These are phyloP conservation scores for Pheosia tremula DNA, from an alignment of 2,888 invertebrate species.

Conservation along the genomic window DNA sequence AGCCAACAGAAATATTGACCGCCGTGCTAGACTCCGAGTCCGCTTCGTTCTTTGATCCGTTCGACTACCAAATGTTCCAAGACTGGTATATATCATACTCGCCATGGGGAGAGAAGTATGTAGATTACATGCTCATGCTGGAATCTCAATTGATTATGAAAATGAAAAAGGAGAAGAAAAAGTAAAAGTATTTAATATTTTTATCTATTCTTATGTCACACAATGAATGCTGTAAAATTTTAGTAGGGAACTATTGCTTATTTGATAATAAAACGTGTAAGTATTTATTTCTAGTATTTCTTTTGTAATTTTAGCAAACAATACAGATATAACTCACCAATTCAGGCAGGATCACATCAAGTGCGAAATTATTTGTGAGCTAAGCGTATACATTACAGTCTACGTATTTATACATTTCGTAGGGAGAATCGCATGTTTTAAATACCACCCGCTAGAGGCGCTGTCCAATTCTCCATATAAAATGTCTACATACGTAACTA, in stretches of 20 bases:
- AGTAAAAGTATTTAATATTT: slow-evolving; percentile 15
- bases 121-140: slow-evolving; percentile 62
- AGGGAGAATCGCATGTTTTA: too few species aligned
- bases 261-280: too few species aligned
- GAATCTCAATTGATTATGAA: slow-evolving; percentile 61
- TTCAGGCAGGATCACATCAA: too few species aligned
- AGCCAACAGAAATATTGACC: slow-evolving; percentile 77
- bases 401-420: too few species aligned
- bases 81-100: slow-evolving; percentile 77
- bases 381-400: too few species aligned
- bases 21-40: slow-evolving; percentile 62
- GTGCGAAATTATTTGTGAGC: too few species aligned
- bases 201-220: neutral
- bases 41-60: slow-evolving; percentile 63
- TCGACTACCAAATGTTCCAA: slow-evolving; percentile 73
- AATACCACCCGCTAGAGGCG: too few species aligned
- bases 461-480: too few species aligned
- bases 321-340: too few species aligned
- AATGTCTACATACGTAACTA: too few species aligned
- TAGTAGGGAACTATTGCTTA: neutral
- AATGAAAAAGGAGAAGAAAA: slow-evolving; percentile 67
- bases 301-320: too few species aligned
- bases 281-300: too few species aligned
- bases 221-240: neutral
- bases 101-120: slow-evolving; percentile 59